Evolutionary conservation across 2,113 vertebrate genomes (phyloP).

Genomic region (Crocuta crocuta): DNA sequence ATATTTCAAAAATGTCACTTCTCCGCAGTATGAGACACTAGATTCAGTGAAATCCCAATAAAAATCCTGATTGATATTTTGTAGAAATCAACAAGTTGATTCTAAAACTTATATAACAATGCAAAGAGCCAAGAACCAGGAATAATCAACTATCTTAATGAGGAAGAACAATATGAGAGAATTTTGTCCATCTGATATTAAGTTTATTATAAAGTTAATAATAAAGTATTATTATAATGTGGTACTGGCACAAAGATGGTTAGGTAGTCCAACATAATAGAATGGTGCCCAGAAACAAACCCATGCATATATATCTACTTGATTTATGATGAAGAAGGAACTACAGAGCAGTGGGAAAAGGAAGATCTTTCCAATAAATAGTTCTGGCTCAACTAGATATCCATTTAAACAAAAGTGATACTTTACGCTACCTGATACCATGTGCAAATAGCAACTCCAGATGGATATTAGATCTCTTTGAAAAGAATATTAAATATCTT

Average conservation of each 20-base stretch:
- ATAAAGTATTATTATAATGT: not conserved
- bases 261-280: not conserved
- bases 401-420: not conserved
- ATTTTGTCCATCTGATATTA: not conserved
- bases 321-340: not conserved
- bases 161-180: not conserved
- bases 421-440: not conserved
- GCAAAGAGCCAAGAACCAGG: not conserved
- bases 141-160: constrained; percentile 12
- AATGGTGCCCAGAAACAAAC: not conserved
- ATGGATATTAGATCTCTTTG: not conserved
- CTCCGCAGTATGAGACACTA: not conserved
- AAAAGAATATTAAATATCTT: not conserved
- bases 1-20: not conserved
- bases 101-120: not conserved
- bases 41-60: not conserved
- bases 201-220: not conserved
- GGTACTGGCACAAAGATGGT: not conserved
- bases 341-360: not conserved
- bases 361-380: not conserved
- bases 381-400: not conserved
- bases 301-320: not conserved
- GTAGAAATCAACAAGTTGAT: not conserved
- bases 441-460: not conserved
- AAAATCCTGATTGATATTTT: not conserved